Base-by-base conservation (phyloP, 2,888 invertebrate species). In the Harpalus rufipes region DNA sequence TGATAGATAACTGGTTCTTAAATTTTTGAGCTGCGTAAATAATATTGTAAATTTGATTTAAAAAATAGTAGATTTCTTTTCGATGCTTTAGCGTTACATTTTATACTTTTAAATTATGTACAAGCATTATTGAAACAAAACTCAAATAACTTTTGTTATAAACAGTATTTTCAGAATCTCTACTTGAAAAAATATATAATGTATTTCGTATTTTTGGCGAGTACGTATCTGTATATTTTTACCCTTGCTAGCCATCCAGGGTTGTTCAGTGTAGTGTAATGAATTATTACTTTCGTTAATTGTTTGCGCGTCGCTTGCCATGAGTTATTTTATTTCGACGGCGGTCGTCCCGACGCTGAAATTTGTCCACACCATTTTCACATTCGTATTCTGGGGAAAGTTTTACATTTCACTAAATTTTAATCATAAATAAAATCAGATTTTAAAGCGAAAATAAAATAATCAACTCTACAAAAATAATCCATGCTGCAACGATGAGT, bases 221-320 rank as follows among this genome's bases (percentile, higher is more conserved):
- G 41, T 44, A 14, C 44, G 44, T 8, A 18, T 44, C 72, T 74
- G 72, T 44, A 44, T 44, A 44, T n/a, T 41, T 21, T 21, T 72
- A 16, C 39, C 44, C 14, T 16, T 41, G 18, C 44, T 44, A 14
- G 14, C 39, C 14, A 39, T 14, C 39, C 44, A 5, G 16, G 44
- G 72, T 18, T 74, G 72, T 25, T 56, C 78, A 78, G 21, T 32
- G 32, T 14, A 21, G 25, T 21, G 74, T 76, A 83, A 83, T 83
- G 83, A 83, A 83, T 76, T 83, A 83, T 83, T 83, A 83, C 83
- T 83, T 83, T 83, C 25, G 83, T 74, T 83, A 83, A 83, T 83
- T 83, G 83, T 83, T 83, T 83, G 61, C 56, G 83, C 83, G 61
- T 83, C 76, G 61, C 25, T 59, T 59, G 12, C 61, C 74, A 32